Evolutionary conservation across 2,888 invertebrate genomes (phyloP).

Genomic region (Coelopa pilipes): DNA sequence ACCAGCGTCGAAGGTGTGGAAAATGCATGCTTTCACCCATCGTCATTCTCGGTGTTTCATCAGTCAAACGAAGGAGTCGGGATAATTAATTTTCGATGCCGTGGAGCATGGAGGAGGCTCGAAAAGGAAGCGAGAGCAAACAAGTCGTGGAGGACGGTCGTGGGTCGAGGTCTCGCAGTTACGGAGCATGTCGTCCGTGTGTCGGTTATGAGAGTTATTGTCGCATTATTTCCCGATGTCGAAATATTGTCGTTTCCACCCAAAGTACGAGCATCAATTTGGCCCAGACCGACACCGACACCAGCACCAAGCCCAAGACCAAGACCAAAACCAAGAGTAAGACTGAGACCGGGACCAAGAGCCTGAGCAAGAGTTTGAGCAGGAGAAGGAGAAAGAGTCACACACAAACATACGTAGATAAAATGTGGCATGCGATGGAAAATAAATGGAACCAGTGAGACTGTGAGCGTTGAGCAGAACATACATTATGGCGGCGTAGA

Average conservation of each 20-base stretch:
- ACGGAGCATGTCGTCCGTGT: not conserved
- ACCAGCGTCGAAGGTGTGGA: too few species aligned
- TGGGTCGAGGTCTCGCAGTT: not conserved
- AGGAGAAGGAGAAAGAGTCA: not conserved
- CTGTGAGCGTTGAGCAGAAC: conserved; percentile 30
- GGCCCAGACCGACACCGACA: too few species aligned
- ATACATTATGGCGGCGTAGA: conserved; percentile 16
- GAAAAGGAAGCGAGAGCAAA: too few species aligned
- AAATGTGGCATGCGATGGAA: conserved; percentile 46
- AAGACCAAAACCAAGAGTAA: not conserved
- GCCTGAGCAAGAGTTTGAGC: not conserved
- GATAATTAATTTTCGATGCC: too few species aligned
- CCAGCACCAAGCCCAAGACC: too few species aligned
- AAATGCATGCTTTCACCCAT: too few species aligned
- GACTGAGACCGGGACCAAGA: not conserved
- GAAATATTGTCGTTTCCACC: not conserved
- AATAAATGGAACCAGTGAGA: conserved; percentile 46
- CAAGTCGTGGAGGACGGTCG: too few species aligned
- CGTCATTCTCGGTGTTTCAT: too few species aligned
- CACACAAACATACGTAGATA: conserved; percentile 9
- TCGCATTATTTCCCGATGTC: not conserved
- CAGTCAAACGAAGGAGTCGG: too few species aligned
- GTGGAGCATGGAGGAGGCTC: too few species aligned
- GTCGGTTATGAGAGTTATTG: not conserved
- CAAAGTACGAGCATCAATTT: conserved; percentile 4